Conservation (phyloP, 2,888 invertebrate species). For the Caprella mutica region DNA sequence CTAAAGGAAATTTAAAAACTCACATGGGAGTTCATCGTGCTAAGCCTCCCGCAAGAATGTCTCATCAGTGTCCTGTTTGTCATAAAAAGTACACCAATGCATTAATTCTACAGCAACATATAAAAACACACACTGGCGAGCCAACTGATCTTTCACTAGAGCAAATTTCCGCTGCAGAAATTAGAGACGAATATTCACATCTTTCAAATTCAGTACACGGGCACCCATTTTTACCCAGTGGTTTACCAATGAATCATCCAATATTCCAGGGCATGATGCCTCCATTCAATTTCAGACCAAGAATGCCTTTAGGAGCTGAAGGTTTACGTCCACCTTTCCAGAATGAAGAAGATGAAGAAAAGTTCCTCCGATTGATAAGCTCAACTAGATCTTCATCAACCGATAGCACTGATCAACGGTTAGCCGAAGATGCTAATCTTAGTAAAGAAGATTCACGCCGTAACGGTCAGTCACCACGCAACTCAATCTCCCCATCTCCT, state of each 20-base stretch:
- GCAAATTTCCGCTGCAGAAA: conserved; percentile 69
- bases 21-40: conserved; percentile 51
- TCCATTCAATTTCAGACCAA: conserved; percentile 44
- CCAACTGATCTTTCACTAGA: conserved; percentile 73
- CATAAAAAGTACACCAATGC: conserved; percentile 17
- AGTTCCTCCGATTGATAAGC: conserved; percentile 39
- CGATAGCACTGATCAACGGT: conserved; percentile 34
- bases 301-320: conserved; percentile 35
- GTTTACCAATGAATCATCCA: conserved; percentile 1
- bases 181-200: conserved; percentile 55
- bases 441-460: conserved; percentile 21
- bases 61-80: conserved; percentile 16
- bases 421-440: conserved; percentile 25
- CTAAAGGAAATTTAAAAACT: conserved; percentile 50
- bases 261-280: conserved; percentile 34
- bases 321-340: conserved; percentile 25
- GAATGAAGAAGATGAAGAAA: conserved; percentile 21
- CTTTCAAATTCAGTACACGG: conserved; percentile 46
- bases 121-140: conserved; percentile 79
- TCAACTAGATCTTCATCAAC: conserved; percentile 36
- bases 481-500: conserved; percentile 33
- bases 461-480: conserved; percentile 28
- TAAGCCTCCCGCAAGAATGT: conserved; percentile 40
- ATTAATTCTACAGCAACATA: conserved; percentile 39
- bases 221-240: conserved; percentile 36